Conservation (phyloP, 2,113 vertebrate species). For the Calyptomena viridis region DNA sequence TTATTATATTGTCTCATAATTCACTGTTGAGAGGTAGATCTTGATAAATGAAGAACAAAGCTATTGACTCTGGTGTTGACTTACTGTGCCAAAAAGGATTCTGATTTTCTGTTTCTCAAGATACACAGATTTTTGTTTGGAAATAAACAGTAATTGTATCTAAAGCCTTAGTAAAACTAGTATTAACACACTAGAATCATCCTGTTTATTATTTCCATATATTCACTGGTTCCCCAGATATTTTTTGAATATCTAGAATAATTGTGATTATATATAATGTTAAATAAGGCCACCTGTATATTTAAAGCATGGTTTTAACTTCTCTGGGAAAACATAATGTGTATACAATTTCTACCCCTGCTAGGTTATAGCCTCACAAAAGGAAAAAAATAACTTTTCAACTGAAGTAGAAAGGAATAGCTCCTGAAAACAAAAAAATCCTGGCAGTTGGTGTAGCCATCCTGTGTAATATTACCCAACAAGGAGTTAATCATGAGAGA, state of each 20-base stretch:
- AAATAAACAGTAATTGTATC: slow-evolving; percentile 81
- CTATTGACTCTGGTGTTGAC: slow-evolving; percentile 73
- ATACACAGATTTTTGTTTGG: slow-evolving; percentile 71
- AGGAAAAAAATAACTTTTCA: neutral
- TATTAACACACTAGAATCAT: slow-evolving; percentile 37
- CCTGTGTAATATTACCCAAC: neutral
- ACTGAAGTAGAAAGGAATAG: neutral
- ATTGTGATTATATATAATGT: neutral
- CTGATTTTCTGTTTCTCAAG: slow-evolving; percentile 67
- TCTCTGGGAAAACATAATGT: neutral
- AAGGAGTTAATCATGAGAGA: slow-evolving; percentile 26
- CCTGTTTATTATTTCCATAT: slow-evolving; percentile 22
- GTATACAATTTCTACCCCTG: neutral
- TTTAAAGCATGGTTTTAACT: slow-evolving; percentile 32
- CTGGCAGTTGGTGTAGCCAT: neutral
- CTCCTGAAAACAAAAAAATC: neutral
- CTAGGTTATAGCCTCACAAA: neutral
- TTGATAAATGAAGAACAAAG: slow-evolving; percentile 77
- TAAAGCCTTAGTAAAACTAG: slow-evolving; percentile 60
- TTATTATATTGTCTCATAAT: slow-evolving; percentile 79
- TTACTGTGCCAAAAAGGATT: slow-evolving; percentile 72
- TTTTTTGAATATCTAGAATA: slow-evolving; percentile 9
- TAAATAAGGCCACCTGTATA: slow-evolving; percentile 45
- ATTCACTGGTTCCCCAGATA: neutral
- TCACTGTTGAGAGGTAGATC: slow-evolving; percentile 62